Evolutionary conservation across 2,797 vertebrate genomes (phyloP).

Genomic region (Coreius guichenoti): DNA sequence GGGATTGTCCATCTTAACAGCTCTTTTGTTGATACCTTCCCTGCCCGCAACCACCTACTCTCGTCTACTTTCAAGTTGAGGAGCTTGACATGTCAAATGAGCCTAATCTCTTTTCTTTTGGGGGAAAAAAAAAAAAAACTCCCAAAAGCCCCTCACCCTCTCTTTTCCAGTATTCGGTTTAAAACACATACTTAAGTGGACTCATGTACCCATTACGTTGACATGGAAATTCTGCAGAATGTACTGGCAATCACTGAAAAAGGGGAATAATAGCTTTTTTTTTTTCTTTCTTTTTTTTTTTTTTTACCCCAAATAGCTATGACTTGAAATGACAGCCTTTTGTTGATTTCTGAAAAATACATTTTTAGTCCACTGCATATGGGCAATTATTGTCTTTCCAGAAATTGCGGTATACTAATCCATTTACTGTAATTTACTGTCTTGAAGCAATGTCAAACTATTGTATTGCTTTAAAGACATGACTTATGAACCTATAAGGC

Average conservation of each 20-base stretch:
- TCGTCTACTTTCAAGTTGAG: not conserved
- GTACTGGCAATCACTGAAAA: constrained; percentile 14
- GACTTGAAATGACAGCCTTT: constrained; percentile 9
- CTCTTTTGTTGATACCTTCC: not conserved
- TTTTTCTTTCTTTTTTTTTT: no score
- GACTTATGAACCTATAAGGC: not conserved
- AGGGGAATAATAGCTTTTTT: constrained; percentile 17
- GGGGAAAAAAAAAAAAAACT: not conserved
- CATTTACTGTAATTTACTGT: constrained; percentile 4
- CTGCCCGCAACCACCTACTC: not conserved
- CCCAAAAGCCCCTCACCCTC: not conserved
- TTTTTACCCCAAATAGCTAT: not conserved
- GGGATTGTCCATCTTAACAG: not conserved
- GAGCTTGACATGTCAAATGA: constrained; percentile 7
- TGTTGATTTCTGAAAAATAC: constrained; percentile 26
- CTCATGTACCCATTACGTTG: not conserved
- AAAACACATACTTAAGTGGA: not conserved
- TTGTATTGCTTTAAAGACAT: constrained; percentile 16
- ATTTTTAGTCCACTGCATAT: not conserved
- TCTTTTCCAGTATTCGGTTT: not conserved
- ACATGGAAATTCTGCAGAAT: constrained; percentile 8
- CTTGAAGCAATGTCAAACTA: constrained; percentile 16
- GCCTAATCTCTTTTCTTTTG: not conserved
- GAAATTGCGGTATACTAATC: constrained; percentile 8
- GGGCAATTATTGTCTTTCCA: constrained; percentile 37